Evolutionary conservation across 1,140 invertebrate species (phyloP).

Genomic region (Spodoptera frugiperda): DNA sequence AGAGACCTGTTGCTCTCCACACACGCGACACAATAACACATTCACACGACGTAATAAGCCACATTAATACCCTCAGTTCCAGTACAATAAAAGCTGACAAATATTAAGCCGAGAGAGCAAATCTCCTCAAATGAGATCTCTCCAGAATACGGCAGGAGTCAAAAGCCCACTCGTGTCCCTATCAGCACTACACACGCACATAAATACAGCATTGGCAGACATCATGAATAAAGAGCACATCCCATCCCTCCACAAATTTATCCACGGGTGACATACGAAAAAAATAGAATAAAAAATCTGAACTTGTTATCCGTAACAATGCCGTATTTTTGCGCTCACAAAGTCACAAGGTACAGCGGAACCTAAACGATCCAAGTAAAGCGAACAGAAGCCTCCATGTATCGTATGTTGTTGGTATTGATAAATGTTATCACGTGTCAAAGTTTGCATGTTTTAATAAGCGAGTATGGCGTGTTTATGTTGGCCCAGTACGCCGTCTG

Average conservation of each 20-base stretch:
- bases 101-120: not conserved
- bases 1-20: slow-evolving; percentile 29
- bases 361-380: slow-evolving; percentile 6
- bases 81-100: slow-evolving; percentile 46
- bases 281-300: slow-evolving; percentile 4
- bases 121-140: slow-evolving; percentile 28
- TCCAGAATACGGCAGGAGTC: slow-evolving; percentile 24
- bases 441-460: slow-evolving; percentile 44
- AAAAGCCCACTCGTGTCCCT: slow-evolving; percentile 32
- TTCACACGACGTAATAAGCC: slow-evolving; percentile 57
- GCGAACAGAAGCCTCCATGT: slow-evolving; percentile 36
- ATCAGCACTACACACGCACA: slow-evolving; percentile 24
- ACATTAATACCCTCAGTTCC: slow-evolving; percentile 47
- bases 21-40: slow-evolving; percentile 49
- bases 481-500: slow-evolving; percentile 43
- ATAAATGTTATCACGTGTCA: slow-evolving; percentile 29
- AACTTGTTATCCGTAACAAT: slow-evolving; percentile 41
- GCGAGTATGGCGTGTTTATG: slow-evolving; percentile 39
- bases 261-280: not conserved
- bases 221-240: slow-evolving; percentile 33
- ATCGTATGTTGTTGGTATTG: slow-evolving; percentile 18
- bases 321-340: slow-evolving; percentile 21
- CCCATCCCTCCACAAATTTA: not conserved
- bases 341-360: slow-evolving; percentile 1
- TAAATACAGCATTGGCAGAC: slow-evolving; percentile 37